These are phyloP conservation scores for Macrobrachium nipponense DNA, from an alignment of 1,140 invertebrate genomes.

Conservation along the genomic window DNA sequence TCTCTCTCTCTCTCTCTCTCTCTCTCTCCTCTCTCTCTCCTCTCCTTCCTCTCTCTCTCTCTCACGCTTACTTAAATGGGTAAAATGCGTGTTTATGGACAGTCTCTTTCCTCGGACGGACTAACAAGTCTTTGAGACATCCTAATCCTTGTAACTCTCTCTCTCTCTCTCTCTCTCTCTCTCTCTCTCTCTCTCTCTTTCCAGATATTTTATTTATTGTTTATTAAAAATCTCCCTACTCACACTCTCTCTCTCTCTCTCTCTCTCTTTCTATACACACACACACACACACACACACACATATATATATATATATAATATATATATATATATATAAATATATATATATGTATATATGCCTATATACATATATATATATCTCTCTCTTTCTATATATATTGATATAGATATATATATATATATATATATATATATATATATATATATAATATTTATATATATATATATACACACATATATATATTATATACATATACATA, in stretches of 20 bases:
- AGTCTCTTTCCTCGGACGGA: too few species aligned
- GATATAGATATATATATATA: background rate
- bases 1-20: conserved; percentile 1
- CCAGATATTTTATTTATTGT: too few species aligned
- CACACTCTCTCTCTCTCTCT: too few species aligned
- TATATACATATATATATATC: too few species aligned
- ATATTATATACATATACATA: background rate
- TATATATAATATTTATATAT: background rate
- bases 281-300: conserved; percentile 6
- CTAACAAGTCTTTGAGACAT: too few species aligned
- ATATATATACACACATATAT: background rate
- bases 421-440: conserved; percentile 16
- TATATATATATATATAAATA: too few species aligned
- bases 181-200: too few species aligned
- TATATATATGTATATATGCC: too few species aligned
- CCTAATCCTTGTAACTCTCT: too few species aligned
- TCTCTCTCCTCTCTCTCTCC: background rate
- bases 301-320: background rate
- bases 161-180: too few species aligned
- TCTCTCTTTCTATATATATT: background rate
- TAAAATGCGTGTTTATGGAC: background rate
- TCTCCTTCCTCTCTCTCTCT: background rate
- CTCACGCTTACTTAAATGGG: background rate
- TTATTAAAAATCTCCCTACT: too few species aligned
- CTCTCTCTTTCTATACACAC: background rate